These are phyloP conservation scores for Rotaria magnacalcarata DNA, from an alignment of 2,888 invertebrate species.

Conservation along the genomic window DNA sequence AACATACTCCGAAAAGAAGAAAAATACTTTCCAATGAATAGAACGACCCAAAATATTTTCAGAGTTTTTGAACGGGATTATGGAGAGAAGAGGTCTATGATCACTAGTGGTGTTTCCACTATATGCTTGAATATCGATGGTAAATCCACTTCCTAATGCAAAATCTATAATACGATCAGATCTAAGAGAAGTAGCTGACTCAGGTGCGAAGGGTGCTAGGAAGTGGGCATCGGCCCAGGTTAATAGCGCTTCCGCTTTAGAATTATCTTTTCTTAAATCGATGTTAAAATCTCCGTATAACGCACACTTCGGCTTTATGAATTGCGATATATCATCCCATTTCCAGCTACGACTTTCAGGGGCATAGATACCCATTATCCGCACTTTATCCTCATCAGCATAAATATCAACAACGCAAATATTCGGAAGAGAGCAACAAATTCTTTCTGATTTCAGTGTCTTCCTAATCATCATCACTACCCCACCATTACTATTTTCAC, in stretches of 20 bases:
- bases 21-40: background rate
- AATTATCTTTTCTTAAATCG: background rate
- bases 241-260: background rate
- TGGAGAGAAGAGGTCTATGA: background rate
- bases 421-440: background rate
- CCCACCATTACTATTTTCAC: background rate
- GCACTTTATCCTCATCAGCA: background rate
- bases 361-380: background rate
- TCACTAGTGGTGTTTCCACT: background rate
- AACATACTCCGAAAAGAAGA: background rate
- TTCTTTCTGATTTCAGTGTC: background rate
- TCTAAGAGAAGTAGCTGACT: background rate
- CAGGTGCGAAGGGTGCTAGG: background rate
- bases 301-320: background rate
- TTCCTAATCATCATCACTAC: background rate
- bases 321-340: background rate
- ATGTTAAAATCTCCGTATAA: background rate
- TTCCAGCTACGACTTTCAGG: background rate
- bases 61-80: background rate
- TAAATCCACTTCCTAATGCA: background rate
- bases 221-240: background rate
- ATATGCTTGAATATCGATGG: background rate
- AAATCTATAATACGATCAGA: background rate
- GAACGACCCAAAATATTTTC: background rate
- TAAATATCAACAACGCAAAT: background rate